A percentile compares a stretch with the other conserved stretches of the same genome.
Conservation (phyloP, 2,797 vertebrate species). For the Sebastes cheni region DNA sequence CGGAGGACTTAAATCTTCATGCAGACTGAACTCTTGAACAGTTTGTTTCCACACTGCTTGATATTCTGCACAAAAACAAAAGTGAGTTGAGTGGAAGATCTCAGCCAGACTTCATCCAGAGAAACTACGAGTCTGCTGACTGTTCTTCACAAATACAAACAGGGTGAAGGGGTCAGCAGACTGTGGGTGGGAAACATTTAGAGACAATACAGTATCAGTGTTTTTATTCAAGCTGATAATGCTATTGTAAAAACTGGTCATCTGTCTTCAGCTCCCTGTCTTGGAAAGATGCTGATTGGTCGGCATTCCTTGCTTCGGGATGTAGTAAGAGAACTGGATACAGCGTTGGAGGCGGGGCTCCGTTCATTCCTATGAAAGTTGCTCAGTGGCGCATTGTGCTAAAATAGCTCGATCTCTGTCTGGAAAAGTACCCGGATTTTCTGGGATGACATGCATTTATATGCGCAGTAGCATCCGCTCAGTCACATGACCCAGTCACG, state of each 20-base stretch:
- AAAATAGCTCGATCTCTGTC: too few relatives aligned
- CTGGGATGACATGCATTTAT: too few relatives aligned
- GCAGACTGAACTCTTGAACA: slow-evolving; percentile 1
- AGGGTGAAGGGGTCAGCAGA: slow-evolving; percentile 9
- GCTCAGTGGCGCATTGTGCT: too few relatives aligned
- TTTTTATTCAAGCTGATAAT: background rate
- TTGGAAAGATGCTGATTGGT: background rate
- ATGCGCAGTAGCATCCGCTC: too few relatives aligned
- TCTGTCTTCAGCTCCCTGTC: background rate
- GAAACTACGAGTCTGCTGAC: background rate
- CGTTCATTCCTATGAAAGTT: too few relatives aligned
- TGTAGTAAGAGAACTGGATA: too few relatives aligned
- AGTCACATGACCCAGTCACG: too few relatives aligned
- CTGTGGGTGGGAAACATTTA: background rate
- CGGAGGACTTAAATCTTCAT: background rate
- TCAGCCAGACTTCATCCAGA: background rate
- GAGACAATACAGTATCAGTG: background rate
- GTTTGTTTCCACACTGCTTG: slow-evolving; percentile 2
- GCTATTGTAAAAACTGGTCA: background rate
- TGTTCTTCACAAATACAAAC: background rate
- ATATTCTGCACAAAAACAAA: slow-evolving; percentile 4
- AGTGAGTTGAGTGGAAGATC: background rate
- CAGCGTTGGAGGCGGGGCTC: too few relatives aligned
- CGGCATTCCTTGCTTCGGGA: background rate
- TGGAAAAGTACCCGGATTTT: too few relatives aligned